Evolutionary conservation across 1,140 invertebrate genomes (phyloP).

Genomic region (Formica selysi): DNA sequence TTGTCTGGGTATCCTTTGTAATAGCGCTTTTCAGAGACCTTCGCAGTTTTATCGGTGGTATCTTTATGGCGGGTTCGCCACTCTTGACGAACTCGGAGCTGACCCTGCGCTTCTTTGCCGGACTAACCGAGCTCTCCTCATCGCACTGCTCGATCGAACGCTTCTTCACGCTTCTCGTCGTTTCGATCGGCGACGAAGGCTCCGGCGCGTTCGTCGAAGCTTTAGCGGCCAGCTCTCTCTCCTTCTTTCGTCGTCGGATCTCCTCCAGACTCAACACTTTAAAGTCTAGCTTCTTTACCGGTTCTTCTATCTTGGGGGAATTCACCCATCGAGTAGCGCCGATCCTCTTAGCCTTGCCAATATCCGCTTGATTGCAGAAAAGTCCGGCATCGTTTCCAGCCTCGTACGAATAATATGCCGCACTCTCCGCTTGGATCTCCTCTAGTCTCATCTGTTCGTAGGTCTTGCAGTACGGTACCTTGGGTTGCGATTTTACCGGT

Average conservation of each 20-base stretch:
- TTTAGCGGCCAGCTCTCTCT: not conserved
- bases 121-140: not conserved
- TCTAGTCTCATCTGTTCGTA: constrained; percentile 90
- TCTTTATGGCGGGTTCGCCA: constrained; percentile 8
- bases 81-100: not conserved
- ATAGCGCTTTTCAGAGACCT: constrained; percentile 55
- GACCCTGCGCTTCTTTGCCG: constrained; percentile 8
- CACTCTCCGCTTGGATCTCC: constrained; percentile 90
- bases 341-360: constrained; percentile 40
- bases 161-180: constrained; percentile 45
- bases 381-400: constrained; percentile 31
- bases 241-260: constrained; percentile 78
- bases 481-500: constrained; percentile 85
- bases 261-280: constrained; percentile 83
- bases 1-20: not conserved
- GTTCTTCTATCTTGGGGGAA: constrained; percentile 17
- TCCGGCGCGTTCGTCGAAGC: constrained; percentile 40
- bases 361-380: constrained; percentile 34
- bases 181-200: not conserved
- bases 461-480: constrained; percentile 87
- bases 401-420: constrained; percentile 89
- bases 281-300: constrained; percentile 75
- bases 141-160: not conserved
- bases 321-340: constrained; percentile 46
- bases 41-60: constrained; percentile 77